These are phyloP conservation scores for Drosophila nikananu DNA, from an alignment of 1,140 invertebrate genomes.

Conservation along the genomic window DNA sequence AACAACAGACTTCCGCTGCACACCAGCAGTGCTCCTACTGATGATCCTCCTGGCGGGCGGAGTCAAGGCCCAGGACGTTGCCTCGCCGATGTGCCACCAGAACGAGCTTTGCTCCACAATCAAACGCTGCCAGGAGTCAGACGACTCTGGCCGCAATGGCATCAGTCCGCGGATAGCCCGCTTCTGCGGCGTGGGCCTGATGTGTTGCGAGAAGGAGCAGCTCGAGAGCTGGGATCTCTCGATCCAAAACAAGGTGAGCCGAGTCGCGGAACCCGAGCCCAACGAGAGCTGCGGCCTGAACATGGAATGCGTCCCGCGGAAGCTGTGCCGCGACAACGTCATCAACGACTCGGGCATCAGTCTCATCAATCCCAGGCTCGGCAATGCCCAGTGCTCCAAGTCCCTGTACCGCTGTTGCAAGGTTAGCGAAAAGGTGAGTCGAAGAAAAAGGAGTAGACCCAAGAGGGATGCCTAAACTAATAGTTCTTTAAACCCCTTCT, in stretches of 20 bases:
- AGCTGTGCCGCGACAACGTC: conserved; percentile 51
- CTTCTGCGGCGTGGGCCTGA: conserved; percentile 27
- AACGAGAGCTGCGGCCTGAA: conserved; percentile 64
- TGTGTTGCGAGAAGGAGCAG: conserved; percentile 63
- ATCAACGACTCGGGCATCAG: conserved; percentile 58
- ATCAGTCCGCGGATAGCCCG: conserved; percentile 50
- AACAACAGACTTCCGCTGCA: neutral
- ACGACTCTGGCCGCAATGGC: conserved; percentile 49
- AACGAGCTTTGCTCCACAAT: conserved; percentile 55
- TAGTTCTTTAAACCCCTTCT: no score
- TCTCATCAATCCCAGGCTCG: conserved; percentile 61
- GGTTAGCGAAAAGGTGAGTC: conserved; percentile 45
- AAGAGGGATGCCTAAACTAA: neutral
- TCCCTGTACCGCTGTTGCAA: conserved; percentile 59
- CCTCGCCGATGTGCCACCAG: conserved; percentile 16
- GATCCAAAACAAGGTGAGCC: neutral
- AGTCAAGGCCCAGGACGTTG: conserved; percentile 20
- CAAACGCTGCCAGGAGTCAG: conserved; percentile 45
- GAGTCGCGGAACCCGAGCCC: conserved; percentile 21
- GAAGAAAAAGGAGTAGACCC: no score
- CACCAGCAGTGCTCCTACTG: conserved; percentile 5
- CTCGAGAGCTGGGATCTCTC: conserved; percentile 50
- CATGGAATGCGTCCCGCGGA: conserved; percentile 66
- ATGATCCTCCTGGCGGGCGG: conserved; percentile 1
- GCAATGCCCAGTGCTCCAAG: conserved; percentile 20